phyloP scores from a whole-genome alignment of 2,797 vertebrate species.

The Lindbergichthys nudifrons region DNA sequence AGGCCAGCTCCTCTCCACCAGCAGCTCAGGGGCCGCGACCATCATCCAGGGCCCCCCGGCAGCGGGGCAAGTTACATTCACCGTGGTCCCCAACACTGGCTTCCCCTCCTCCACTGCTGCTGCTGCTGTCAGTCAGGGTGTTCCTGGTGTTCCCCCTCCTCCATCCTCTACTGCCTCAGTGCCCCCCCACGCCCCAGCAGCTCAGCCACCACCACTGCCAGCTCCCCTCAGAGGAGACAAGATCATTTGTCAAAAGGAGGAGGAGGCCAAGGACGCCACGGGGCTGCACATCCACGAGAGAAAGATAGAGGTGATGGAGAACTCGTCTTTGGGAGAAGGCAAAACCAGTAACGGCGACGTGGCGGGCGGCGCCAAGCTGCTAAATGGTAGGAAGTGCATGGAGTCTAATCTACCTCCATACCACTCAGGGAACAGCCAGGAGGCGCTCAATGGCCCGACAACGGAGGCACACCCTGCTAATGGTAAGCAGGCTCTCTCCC shows the following conservation, averaged over 20 bases:
- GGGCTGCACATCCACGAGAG: constrained; percentile 97
- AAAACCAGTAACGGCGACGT: constrained; percentile 96
- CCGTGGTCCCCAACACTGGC: constrained; percentile 98
- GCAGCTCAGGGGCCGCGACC: constrained; percentile 87
- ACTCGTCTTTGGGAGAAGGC: constrained; percentile 91
- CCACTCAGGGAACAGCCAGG: constrained; percentile 99
- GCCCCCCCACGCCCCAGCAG: constrained; percentile 60
- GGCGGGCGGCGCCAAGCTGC: constrained; percentile 91
- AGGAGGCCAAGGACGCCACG: constrained; percentile 98
- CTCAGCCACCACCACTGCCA: constrained; percentile 83
- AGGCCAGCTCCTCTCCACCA: constrained; percentile 93
- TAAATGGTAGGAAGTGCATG: constrained; percentile 97
- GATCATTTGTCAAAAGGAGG: constrained; percentile 99
- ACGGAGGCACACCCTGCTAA: constrained; percentile 89
- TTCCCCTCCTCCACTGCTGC: constrained; percentile 90
- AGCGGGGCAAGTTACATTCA: constrained; percentile 97
- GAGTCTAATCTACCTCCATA: constrained; percentile 99
- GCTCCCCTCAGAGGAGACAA: constrained; percentile 96
- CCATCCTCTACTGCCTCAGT: constrained; percentile 87
- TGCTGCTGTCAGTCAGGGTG: constrained; percentile 91
- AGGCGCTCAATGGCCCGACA: constrained; percentile 93
- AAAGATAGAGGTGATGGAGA: constrained; percentile 99
- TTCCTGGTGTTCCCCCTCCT: constrained; percentile 87
- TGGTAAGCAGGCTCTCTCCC: constrained; percentile 83
- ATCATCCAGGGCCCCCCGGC: constrained; percentile 93